Evolutionary conservation across 1,140 invertebrate species (phyloP), one percentile per base, ranked within the genome.

Genomic region (Pararge aegeria): DNA sequence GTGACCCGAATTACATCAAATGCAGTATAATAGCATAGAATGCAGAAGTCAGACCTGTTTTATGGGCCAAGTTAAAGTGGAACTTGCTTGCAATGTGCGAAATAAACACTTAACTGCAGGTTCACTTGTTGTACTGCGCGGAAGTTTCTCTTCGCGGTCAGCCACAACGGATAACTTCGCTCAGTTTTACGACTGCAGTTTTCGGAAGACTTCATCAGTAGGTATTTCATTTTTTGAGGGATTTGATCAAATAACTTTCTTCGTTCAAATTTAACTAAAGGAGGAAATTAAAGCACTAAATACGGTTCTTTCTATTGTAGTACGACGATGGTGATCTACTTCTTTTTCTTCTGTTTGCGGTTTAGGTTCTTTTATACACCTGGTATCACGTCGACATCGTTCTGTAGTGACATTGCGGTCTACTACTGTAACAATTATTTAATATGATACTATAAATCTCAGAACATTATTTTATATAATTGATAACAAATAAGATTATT

Each of bases 31-130:
- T 19, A 6, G 46, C 10, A 40, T 13, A 27, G 20, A 40, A 15
- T 55, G 64, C 38, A 55, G 65, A 65, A 78, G 71, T 73, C 77
- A 78, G 75, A 49, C 64, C 48, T 75, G 78, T 83, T 86, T 87
- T 87, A 84, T 81, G 76, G 59, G 55, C 67, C 38, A 81, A 85
- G 59, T 83, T 85, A 52, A 61, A 53, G 69, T 64, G 78, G 68
- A 73, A 68, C 74, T n/a, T 75, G 67, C 77, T 80, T 70, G 70
- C 71, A 76, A 85, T 80, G 82, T 81, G 80, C 72, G 69, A 78
- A 83, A 76, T 79, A 86, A 88, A 87, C 80, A 86, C 76, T 88
- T 82, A 86, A 83, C 70, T 80, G 77, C 77, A 78, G 78, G 73
- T 83, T 83, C 70, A 68, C 70, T 46, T 46, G 42, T 46, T 46